Evolutionary conservation across 2,113 vertebrate species (phyloP).

Genomic region (Ceyx melanurus): DNA sequence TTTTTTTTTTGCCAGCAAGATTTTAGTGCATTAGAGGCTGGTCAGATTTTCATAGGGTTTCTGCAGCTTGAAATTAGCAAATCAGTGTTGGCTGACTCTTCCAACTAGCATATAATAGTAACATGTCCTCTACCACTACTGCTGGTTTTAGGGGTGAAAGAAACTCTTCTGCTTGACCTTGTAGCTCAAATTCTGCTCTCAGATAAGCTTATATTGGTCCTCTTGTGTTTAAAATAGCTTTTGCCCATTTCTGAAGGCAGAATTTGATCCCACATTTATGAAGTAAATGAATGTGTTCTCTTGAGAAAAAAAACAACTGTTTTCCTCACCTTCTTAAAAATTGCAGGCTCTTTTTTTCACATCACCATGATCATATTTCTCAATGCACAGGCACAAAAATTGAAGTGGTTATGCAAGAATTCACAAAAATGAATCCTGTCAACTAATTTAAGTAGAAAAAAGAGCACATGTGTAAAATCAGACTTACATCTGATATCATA

Average conservation of each 20-base stretch:
- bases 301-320: background rate
- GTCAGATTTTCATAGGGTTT: background rate
- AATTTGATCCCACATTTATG: background rate
- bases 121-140: rapidly evolving
- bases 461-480: background rate
- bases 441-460: background rate
- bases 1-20: background rate
- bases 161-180: background rate
- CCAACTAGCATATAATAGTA: background rate
- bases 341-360: background rate
- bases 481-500: background rate
- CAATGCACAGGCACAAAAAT: background rate
- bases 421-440: background rate
- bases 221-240: background rate
- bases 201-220: background rate
- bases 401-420: background rate
- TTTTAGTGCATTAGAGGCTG: background rate
- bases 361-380: background rate
- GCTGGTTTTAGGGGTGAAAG: background rate
- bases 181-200: conserved; percentile 11
- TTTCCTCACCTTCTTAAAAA: background rate
- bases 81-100: background rate
- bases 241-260: background rate
- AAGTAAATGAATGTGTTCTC: background rate
- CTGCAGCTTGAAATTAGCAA: background rate